Conservation (phyloP, 2,888 invertebrate species). For the Pemphredon lugubris region DNA sequence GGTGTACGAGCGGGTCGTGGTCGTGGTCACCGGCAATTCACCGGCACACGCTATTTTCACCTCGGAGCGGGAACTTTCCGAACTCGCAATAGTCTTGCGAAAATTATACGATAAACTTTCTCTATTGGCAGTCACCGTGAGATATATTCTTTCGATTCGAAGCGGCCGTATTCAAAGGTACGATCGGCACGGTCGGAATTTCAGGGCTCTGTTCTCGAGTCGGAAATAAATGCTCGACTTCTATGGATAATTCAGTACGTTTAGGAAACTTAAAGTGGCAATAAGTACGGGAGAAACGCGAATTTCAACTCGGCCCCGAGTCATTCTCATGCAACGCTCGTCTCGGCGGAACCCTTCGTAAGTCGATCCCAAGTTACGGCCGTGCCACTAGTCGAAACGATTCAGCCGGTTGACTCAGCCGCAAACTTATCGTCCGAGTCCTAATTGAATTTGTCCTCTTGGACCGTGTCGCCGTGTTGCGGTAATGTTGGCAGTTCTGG, state of each 20-base stretch:
- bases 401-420: slow-evolving; percentile 65
- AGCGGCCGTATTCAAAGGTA: slow-evolving; percentile 3
- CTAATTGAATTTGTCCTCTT: slow-evolving; percentile 78
- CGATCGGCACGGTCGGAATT: slow-evolving; percentile 36
- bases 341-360: slow-evolving; percentile 48
- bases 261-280: slow-evolving; percentile 52
- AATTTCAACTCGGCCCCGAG: slow-evolving; percentile 36
- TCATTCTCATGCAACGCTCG: slow-evolving; percentile 60
- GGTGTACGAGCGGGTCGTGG: slow-evolving; percentile 21
- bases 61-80: slow-evolving; percentile 20
- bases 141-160: slow-evolving; percentile 10
- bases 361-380: slow-evolving; percentile 57
- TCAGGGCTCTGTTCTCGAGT: slow-evolving; percentile 24
- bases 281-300: slow-evolving; percentile 50
- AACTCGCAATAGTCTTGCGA: slow-evolving; percentile 15
- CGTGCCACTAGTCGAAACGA: slow-evolving; percentile 50
- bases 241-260: slow-evolving; percentile 50
- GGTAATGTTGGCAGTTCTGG: slow-evolving; percentile 78
- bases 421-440: slow-evolving; percentile 74
- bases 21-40: slow-evolving; percentile 58
- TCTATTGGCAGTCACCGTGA: slow-evolving; percentile 14
- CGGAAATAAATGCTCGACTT: slow-evolving; percentile 32
- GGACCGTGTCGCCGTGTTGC: slow-evolving; percentile 74
- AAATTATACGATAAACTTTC: slow-evolving; percentile 36
- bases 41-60: slow-evolving; percentile 46